Conservation (phyloP, 2,888 invertebrate genomes). For the Ophraella communa region DNA sequence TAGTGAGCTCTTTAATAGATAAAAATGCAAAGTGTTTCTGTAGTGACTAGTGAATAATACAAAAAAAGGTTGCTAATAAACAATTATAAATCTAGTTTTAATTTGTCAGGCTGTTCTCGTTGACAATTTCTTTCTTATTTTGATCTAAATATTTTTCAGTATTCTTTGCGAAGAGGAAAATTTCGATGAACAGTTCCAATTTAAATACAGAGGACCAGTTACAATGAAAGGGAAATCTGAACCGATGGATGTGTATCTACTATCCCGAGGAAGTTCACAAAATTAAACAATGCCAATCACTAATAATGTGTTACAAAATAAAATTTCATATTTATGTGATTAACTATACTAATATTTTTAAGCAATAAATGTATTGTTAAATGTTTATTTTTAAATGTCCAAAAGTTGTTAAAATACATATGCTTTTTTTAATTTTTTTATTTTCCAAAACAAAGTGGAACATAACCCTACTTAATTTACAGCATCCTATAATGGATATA, state of each 20-base stretch:
- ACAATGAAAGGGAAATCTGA: slow-evolving; percentile 93
- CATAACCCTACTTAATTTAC: no score
- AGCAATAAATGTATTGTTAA: neutral
- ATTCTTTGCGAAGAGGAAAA: slow-evolving; percentile 82
- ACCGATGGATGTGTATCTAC: slow-evolving; percentile 85
- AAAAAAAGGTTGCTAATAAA: no score
- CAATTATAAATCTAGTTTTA: no score
- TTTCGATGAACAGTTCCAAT: slow-evolving; percentile 81
- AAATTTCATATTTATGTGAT: neutral
- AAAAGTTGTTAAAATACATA: no score
- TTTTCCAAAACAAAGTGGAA: no score
- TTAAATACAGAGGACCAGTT: slow-evolving; percentile 87
- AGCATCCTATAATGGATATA: no score
- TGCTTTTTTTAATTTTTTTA: no score
- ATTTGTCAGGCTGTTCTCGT: no score
- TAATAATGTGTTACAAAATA: neutral
- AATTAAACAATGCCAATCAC: neutral
- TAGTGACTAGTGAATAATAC: no score
- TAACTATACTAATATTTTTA: neutral
- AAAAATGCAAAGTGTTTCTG: no score
- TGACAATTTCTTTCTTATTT: no score
- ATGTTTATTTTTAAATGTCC: neutral
- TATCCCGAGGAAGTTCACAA: neutral
- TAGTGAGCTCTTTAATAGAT: no score
- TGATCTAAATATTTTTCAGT: slow-evolving; percentile 63